These are phyloP conservation scores for Vidua macroura DNA, from an alignment of 2,113 vertebrate species.

Conservation along the genomic window DNA sequence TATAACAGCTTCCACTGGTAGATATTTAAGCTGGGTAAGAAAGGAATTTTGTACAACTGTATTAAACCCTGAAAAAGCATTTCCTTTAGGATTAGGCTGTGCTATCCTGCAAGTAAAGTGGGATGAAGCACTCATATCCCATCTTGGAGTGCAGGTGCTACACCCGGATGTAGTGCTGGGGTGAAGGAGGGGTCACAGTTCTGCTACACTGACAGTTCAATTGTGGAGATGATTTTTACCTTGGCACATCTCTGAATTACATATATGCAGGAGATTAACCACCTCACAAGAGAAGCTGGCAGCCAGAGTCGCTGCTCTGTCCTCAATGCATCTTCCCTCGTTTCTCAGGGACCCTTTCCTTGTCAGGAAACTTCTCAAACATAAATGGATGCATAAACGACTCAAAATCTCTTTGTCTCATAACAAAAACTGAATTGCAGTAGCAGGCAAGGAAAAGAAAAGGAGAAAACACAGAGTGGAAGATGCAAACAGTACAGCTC, in stretches of 20 bases:
- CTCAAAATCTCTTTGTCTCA: background rate
- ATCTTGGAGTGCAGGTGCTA: background rate
- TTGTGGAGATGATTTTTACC: background rate
- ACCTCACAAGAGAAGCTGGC: background rate
- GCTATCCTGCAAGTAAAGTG: background rate
- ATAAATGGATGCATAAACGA: fast-evolving
- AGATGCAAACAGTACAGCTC: background rate
- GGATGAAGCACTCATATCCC: background rate
- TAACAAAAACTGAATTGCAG: background rate
- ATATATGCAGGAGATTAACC: background rate
- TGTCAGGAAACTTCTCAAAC: background rate
- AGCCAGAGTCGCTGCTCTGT: background rate
- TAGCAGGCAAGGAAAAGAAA: background rate
- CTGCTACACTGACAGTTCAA: background rate
- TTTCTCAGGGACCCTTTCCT: background rate
- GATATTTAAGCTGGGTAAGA: background rate
- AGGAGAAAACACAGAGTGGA: background rate
- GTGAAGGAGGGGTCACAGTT: background rate
- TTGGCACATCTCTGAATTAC: background rate
- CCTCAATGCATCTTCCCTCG: background rate
- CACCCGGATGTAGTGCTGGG: fast-evolving
- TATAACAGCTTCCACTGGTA: background rate
- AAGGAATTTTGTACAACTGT: background rate
- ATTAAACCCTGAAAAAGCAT: background rate
- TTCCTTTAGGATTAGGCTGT: background rate